A percentile compares a stretch with the other conserved stretches of the same genome.
These are phyloP conservation scores for Cryptoprocta ferox DNA, from an alignment of 2,797 vertebrate species.

Conservation along the genomic window DNA sequence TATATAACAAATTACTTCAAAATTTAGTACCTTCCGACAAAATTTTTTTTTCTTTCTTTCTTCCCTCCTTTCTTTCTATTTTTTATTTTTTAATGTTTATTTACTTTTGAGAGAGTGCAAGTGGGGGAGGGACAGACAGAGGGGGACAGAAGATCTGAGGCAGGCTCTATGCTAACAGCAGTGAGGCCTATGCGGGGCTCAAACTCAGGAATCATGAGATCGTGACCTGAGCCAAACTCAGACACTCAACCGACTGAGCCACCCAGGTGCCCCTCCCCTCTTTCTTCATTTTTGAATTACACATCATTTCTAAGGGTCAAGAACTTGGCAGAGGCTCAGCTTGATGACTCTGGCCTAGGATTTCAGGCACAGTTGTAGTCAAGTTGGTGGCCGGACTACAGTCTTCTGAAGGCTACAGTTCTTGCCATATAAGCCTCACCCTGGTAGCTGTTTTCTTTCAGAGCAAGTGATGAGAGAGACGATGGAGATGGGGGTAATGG, in stretches of 20 bases:
- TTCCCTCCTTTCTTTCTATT: not conserved
- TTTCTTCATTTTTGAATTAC: not conserved
- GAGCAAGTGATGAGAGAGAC: not conserved
- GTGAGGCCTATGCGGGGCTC: not conserved
- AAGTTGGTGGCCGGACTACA: not conserved
- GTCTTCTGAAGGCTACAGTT: not conserved
- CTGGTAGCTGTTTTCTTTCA: not conserved
- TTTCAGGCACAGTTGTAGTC: not conserved
- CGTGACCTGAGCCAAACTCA: not conserved
- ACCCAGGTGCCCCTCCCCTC: not conserved
- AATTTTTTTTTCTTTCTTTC: not conserved
- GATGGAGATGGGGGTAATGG: not conserved
- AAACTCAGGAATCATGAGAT: not conserved
- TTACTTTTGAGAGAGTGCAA: not conserved
- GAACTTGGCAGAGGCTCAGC: not conserved
- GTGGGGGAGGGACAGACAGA: too few species aligned
- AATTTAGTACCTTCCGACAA: not conserved
- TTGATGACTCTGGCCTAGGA: not conserved
- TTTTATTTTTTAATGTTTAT: not conserved
- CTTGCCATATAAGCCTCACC: too few species aligned
- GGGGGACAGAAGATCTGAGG: too few species aligned
- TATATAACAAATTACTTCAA: not conserved
- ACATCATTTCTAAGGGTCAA: not conserved
- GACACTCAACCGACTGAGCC: not conserved
- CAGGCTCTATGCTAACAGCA: not conserved